Percentiles rank a stretch among this genome's conserved stretches.
Evolutionary conservation across 2,113 vertebrate genomes (phyloP).

Genomic region (Dolichotis patagonum): DNA sequence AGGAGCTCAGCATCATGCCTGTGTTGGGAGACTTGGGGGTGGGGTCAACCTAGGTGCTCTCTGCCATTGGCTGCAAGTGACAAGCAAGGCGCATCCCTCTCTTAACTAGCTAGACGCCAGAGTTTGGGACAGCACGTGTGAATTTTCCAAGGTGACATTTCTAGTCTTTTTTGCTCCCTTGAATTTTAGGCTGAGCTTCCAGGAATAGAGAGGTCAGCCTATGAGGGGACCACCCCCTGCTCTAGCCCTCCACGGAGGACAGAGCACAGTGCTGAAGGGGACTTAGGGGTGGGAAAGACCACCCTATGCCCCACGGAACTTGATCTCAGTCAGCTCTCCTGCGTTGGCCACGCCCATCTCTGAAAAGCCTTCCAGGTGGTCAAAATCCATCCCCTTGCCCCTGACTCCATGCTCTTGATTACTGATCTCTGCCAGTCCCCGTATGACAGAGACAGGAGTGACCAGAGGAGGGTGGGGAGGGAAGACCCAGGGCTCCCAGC

Average conservation of each 20-base stretch:
- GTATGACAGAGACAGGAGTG: not conserved
- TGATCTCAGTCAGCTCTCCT: too few relatives aligned
- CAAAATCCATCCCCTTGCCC: not conserved
- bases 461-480: not conserved
- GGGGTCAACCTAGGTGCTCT: not conserved
- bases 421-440: not conserved
- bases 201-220: not conserved
- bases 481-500: not conserved
- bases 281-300: too few relatives aligned
- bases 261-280: too few relatives aligned
- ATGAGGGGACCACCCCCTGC: not conserved
- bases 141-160: not conserved
- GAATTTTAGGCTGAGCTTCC: not conserved
- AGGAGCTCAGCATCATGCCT: too few relatives aligned
- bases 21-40: not conserved
- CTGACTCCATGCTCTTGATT: not conserved
- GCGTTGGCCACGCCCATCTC: rapidly evolving
- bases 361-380: not conserved
- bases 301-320: not conserved
- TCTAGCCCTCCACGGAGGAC: rapidly evolving
- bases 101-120: not conserved
- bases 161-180: not conserved
- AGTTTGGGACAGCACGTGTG: not conserved
- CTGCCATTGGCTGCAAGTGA: not conserved
- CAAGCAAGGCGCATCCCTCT: not conserved